Conservation (phyloP, 1,140 invertebrate genomes). For the Potamilus streckersoni region DNA sequence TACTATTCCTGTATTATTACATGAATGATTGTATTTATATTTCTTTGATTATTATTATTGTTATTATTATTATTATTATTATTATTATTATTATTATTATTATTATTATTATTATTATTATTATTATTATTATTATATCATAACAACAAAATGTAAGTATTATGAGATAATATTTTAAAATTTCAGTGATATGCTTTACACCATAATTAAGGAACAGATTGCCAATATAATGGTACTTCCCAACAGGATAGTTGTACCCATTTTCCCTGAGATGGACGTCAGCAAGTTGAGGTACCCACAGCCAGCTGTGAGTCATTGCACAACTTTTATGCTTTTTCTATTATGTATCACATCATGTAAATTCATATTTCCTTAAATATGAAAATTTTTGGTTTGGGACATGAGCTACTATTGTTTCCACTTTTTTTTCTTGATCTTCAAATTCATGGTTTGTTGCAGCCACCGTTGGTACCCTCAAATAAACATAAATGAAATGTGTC, state of each 20-base stretch:
- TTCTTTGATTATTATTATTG: neutral
- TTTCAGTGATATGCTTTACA: conserved; percentile 82
- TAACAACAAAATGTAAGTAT: conserved; percentile 8
- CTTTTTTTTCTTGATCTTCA: no score
- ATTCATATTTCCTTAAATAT: no score
- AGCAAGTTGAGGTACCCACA: conserved; percentile 85
- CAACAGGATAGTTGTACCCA: conserved; percentile 89
- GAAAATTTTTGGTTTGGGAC: no score
- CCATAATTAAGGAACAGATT: conserved; percentile 91
- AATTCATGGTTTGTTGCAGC: no score
- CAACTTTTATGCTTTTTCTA: neutral
- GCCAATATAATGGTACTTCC: conserved; percentile 90
- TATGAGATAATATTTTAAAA: conserved; percentile 16
- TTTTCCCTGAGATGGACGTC: conserved; percentile 84
- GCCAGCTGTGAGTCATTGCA: conserved; percentile 78
- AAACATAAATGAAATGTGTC: no score
- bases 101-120: conserved; percentile 5
- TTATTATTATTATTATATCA: conserved; percentile 4
- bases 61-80: neutral
- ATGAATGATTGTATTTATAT: neutral
- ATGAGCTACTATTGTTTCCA: no score
- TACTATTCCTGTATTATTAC: no score
- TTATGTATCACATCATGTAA: no score
- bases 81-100: conserved; percentile 1
- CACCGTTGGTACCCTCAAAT: no score